Base-by-base conservation (phyloP, 2,888 invertebrate species). In the Gryllus longicercus region DNA sequence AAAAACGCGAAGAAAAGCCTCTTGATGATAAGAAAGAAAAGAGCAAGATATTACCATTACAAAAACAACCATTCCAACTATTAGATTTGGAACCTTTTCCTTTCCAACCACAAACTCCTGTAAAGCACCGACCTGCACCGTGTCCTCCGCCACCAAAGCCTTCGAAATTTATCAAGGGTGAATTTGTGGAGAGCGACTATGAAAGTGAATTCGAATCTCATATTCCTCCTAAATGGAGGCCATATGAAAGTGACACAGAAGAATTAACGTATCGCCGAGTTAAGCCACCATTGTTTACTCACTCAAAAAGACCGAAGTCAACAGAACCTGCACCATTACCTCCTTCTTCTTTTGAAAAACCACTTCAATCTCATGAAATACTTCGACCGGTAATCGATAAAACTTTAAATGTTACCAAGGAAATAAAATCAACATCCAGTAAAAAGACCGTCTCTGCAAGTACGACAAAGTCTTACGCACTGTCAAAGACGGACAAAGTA, bases 121-220 rank as follows among this genome's bases (percentile, higher is more conserved):
- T 87, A 50, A 89, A 88, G 83, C 87, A 85, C 4, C 87, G 81
- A 83, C 84, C 85, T 14, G 83, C 85, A 2, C 88, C 84, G 83
- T 83, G 84, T 23, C 89, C 90, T 10, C 89, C 91, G 49, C 90
- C 91, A 4, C 89, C 91, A 1, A 88, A 90, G 49, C 91, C 92
- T 1, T 88, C 88, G 0, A 92, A 91, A 83, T 89, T 92, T 83
- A 85, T 89, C 2, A 90, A 89, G 84, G 89, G 89, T 14, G 89
- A 88, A 82, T 88, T 90, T 83, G 88, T 89, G 51, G 92, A 92
- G 84, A 92, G 92, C 82, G 92, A 93, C 84, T 92, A 93, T 84
- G 93, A 93, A 85, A 92, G 92, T 81, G 93, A 93, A 85, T 87
- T 90, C 81, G 91, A 91, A 83, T 86, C 88, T 0, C 80, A 82